Base-by-base conservation (phyloP, 1,140 invertebrate species). In the Schlechtendalia chinensis region DNA sequence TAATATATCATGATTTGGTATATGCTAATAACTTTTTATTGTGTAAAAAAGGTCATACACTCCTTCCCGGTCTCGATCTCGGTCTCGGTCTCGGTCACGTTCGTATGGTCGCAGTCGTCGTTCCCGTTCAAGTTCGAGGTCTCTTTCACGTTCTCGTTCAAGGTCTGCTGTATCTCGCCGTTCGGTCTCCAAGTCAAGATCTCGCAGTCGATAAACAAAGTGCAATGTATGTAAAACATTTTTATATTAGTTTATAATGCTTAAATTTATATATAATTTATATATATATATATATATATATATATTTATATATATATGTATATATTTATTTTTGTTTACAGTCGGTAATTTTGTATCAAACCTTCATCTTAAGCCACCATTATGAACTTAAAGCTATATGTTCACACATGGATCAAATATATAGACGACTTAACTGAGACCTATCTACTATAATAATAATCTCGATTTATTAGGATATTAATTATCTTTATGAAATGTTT, bases 41-140 rank as follows among this genome's bases (percentile, higher is more conserved):
- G 19, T 72, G 17, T 54, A 54, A 24, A 72, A n/a, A 47, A 74
- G 75, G 45, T 82, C 81, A 65, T 82, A 80, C 22, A 82, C 82
- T 67, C 79, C 80, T n/a, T 81, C 81, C 27, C 54, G 83, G 27
- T 82, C 82, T 32, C 82, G 83, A 24, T 83, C 83, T 27, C 54
- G 83, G n/a, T 82, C 82, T 24, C 54, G 83, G n/a, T 82, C 82
- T 24, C 82, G 83, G 24, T 83, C 83, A 39, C 82, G 83, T 27
- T 83, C 83, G 24, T 81, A 83, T 50, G 82, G 83, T 67, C 81
- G 82, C 53, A 75, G 83, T 54, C 75, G 80, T 22, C 77, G 82
- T 32, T 83, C 82, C 56, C 80, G 83, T 24, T 79, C 77, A 19
- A 81, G 59, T 50, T 83, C 83, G 32, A 81, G 82, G 54, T 82